Conservation (phyloP, 1,140 invertebrate species). For the Drosophila lacteicornis region DNA sequence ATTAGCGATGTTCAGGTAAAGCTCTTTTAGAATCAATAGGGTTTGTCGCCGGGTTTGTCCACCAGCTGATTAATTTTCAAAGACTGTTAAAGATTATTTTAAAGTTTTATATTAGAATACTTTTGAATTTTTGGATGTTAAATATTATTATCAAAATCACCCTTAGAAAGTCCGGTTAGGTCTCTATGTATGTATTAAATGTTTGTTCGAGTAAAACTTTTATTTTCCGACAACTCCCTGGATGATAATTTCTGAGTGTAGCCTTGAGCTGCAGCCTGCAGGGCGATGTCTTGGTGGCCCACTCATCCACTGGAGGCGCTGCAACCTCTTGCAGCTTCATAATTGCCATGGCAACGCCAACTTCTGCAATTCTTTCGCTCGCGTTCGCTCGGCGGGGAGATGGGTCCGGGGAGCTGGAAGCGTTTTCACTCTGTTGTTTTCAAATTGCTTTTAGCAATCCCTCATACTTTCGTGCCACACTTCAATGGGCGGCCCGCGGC, state of each 20-base stretch:
- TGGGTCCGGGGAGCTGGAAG: slow-evolving; percentile 28
- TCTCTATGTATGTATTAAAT: background rate
- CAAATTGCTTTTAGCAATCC: slow-evolving; percentile 77
- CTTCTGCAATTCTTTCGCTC: slow-evolving; percentile 27
- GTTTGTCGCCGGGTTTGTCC: too few species aligned
- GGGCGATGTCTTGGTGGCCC: slow-evolving; percentile 38
- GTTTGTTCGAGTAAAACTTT: background rate
- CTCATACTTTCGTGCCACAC: slow-evolving; percentile 52
- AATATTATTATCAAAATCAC: background rate
- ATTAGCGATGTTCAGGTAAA: too few species aligned
- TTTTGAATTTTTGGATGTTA: background rate
- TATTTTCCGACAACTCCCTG: background rate
- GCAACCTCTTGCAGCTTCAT: slow-evolving; percentile 57
- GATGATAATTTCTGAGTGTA: slow-evolving; percentile 5
- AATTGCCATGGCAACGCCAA: slow-evolving; percentile 66
- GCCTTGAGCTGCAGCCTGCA: slow-evolving; percentile 30
- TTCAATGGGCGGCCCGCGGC: slow-evolving; percentile 28
- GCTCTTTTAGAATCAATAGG: too few species aligned
- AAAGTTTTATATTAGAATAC: background rate
- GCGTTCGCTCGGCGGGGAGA: slow-evolving; percentile 1
- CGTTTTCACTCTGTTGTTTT: slow-evolving; percentile 71
- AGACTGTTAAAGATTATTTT: background rate
- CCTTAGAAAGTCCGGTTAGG: background rate
- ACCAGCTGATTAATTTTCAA: too few species aligned
- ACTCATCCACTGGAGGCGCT: slow-evolving; percentile 40